Base-by-base conservation (phyloP, 2,113 vertebrate species). In the Mionectes macconnelli region DNA sequence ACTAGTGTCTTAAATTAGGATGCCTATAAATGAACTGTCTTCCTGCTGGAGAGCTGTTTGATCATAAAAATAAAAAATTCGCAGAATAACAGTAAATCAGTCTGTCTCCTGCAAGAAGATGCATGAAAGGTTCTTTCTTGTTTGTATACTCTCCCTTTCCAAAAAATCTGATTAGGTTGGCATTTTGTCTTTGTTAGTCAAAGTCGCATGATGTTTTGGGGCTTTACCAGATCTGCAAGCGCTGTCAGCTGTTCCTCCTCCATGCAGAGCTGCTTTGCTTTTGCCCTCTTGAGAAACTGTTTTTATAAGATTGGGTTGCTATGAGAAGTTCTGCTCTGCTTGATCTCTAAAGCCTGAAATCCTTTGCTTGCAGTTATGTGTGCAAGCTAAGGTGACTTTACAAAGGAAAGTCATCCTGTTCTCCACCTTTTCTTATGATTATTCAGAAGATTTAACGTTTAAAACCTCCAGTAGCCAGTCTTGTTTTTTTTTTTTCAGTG, bases 311-410 rank as follows among this genome's bases (percentile, higher is more conserved):
- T 79, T 56, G 78, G 64, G 49, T 85, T 75, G 62, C 83, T 90
- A 27, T 12, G 63, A 94, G 44, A 82, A 93, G 78, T 93, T 95
- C 44, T 93, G 49, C 62, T 79, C 45, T 91, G 62, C 78, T 85
- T 90, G 55, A 82, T 85, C 78, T 91, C 82, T 87, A 52, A 89
- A 76, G 44, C 82, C 53, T 79, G 67, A 85, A 80, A 85, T 92
- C 70, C 50, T 88, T 62, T 76, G 49, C 57, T 93, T 90, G 62
- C 53, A 62, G 55, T 50, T 69, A 3, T 4, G 6, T 56, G 25
- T 76, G 49, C 70, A 45, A 72, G 67, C 75, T 73, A 30, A 87
- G 82, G 62, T 85, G 88, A 62, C 62, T 94, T 84, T 86, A 56
- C 49, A 69, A 19, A 56, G 45, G 13, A 22, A 53, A 91, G 44